Conservation (phyloP, 2,797 vertebrate species). For the Pantherophis alleghaniensis region DNA sequence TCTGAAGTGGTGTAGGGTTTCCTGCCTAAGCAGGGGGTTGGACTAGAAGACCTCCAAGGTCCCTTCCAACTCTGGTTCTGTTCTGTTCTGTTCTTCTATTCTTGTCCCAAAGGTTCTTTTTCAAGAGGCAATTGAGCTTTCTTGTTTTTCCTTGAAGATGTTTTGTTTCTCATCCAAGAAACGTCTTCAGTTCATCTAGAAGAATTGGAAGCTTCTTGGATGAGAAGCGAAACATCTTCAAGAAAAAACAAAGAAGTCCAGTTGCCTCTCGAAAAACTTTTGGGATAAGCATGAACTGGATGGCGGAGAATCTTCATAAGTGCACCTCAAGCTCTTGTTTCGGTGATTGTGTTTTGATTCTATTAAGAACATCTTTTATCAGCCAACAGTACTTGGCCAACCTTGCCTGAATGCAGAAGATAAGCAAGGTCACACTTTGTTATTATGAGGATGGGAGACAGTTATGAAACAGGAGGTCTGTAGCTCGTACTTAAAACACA, state of each 20-base stretch:
- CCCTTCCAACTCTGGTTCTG: no score
- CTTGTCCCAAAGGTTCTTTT: not conserved
- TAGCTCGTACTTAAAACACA: not conserved
- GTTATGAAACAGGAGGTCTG: not conserved
- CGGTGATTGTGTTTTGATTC: not conserved
- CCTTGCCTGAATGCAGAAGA: not conserved
- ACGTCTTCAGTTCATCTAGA: not conserved
- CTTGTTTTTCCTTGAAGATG: not conserved
- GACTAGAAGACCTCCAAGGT: no score
- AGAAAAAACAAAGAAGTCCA: not conserved
- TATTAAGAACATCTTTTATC: not conserved
- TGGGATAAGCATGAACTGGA: not conserved
- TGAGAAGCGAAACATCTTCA: not conserved
- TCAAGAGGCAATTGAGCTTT: not conserved
- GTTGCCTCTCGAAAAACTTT: not conserved
- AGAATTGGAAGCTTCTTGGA: not conserved
- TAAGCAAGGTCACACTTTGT: not conserved
- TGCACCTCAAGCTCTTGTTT: not conserved
- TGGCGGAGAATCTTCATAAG: not conserved
- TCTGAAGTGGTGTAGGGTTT: no score
- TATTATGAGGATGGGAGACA: not conserved
- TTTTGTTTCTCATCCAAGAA: not conserved
- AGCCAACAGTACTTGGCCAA: not conserved
- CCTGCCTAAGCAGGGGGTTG: no score
- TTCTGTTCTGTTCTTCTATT: no score